Base-by-base conservation (phyloP, 2,888 invertebrate genomes). In the Cephalotes varians region DNA sequence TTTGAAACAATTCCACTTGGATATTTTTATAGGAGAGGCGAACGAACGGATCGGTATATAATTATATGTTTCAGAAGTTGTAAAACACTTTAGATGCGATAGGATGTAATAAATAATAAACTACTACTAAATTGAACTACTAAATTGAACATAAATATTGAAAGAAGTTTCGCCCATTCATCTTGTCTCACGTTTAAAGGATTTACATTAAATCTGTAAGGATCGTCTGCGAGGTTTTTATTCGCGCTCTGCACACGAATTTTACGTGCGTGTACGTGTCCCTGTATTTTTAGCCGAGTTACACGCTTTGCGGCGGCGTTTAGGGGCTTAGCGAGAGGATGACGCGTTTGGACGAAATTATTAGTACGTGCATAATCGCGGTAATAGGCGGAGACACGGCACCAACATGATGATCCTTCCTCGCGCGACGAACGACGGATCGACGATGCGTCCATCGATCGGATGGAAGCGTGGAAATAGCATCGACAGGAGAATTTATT, bases 401-500 rank as follows among this genome's bases (percentile, higher is more conserved):
- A 25, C 10, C 40, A n/a, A 34, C 60, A 34, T 49, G 62, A 31
- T 65, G 56, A 67, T 67, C 69, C 77, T 79, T 51, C 10, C 64
- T 47, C 44, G 69, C 77, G 73, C 73, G 37, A 54, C 18, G 49
- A 21, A 54, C 47, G 67, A 44, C 56, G 69, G 56, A 79, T 69
- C 77, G 73, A 73, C 72, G 80, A 73, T 60, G 73, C 79, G 58
- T 79, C 47, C 81, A 88, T 89, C 86, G 88, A 88, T 89, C 83
- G 77, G n/a, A n/a, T 79, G 34, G 12, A 44, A 79, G 85, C 79
- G 73, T 81, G 81, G 82, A 64, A 83, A 83, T 82, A 86, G 81
- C 85, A 84, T 86, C 87, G 87, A 86, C 86, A 86, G 86, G 85
- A 85, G 88, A 88, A 90, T 88, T 88, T 90, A 90, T 90, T 90